Percentiles rank a stretch among this genome's conserved stretches.
Conservation (phyloP, 1,140 invertebrate genomes). For the Leptopilina clavipes region DNA sequence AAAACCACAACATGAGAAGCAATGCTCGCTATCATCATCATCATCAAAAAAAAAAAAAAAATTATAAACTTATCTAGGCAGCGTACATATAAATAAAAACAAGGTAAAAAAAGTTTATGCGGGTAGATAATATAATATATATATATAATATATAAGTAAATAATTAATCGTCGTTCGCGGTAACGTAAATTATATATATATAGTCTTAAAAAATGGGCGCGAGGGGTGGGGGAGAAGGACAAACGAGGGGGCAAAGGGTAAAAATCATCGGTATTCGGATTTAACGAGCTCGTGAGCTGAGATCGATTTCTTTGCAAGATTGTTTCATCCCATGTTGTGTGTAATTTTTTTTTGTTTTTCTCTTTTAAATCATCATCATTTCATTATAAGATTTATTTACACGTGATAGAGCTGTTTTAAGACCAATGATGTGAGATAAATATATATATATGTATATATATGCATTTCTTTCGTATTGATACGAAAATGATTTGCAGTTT, state of each 20-base stretch:
- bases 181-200: slow-evolving; percentile 30
- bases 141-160: slow-evolving; percentile 44
- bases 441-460: not conserved
- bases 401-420: slow-evolving; percentile 67
- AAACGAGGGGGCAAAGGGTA: too few relatives aligned
- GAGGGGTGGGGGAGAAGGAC: slow-evolving; percentile 7
- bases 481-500: slow-evolving; percentile 7
- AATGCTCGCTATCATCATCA: slow-evolving; percentile 36
- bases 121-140: slow-evolving; percentile 8
- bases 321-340: slow-evolving; percentile 57
- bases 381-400: slow-evolving; percentile 67
- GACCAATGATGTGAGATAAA: slow-evolving; percentile 47
- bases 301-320: slow-evolving; percentile 46
- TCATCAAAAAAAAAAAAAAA: slow-evolving; percentile 23
- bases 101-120: slow-evolving; percentile 26
- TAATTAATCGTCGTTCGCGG: slow-evolving; percentile 45
- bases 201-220: slow-evolving; percentile 1
- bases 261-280: slow-evolving; percentile 38
- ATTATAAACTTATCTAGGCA: slow-evolving; percentile 29
- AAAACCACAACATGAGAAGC: slow-evolving; percentile 59
- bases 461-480: not conserved
- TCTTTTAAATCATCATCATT: slow-evolving; percentile 47
- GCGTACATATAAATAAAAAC: slow-evolving; percentile 33
- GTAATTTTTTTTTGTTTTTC: slow-evolving; percentile 34
- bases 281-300: slow-evolving; percentile 21